Percentiles rank a stretch among this genome's conserved stretches.
Evolutionary conservation across 1,140 invertebrate species (phyloP).

Genomic region (Sycophaga agraensis): DNA sequence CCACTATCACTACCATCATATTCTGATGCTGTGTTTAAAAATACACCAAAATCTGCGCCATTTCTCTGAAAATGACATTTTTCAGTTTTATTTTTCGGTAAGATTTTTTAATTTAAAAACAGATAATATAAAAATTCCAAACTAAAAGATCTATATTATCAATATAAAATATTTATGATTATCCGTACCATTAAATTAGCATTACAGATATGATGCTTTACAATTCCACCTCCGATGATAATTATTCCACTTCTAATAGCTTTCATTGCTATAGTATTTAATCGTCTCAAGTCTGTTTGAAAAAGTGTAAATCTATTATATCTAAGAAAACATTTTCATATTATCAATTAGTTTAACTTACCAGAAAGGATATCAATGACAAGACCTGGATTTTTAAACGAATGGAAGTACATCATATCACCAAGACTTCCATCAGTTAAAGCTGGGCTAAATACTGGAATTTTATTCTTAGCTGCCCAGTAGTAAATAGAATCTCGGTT

Average conservation of each 20-base stretch:
- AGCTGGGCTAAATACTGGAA: slow-evolving; percentile 97
- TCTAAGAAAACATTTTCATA: no score
- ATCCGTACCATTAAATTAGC: slow-evolving; percentile 86
- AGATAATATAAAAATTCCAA: no score
- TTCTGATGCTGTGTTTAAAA: slow-evolving; percentile 95
- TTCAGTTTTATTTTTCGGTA: background rate
- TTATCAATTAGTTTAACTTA: no score
- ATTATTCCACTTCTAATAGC: slow-evolving; percentile 94
- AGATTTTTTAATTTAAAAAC: background rate
- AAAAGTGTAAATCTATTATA: no score
- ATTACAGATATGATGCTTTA: slow-evolving; percentile 99
- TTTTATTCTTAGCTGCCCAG: slow-evolving; percentile 97
- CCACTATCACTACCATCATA: slow-evolving; percentile 99
- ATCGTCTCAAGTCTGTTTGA: slow-evolving; percentile 80
- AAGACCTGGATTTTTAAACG: slow-evolving; percentile 88
- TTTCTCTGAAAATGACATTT: slow-evolving; percentile 75
- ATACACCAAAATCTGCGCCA: slow-evolving; percentile 96
- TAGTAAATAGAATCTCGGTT: slow-evolving; percentile 94
- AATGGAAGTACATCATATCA: slow-evolving; percentile 99
- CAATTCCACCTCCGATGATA: slow-evolving; percentile 92
- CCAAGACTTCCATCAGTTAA: slow-evolving; percentile 97
- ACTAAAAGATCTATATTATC: no score
- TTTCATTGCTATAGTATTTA: slow-evolving; percentile 96
- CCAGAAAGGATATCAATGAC: slow-evolving; percentile 91
- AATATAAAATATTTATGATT: background rate